Percentiles rank a stretch among this genome's conserved stretches.
These are phyloP conservation scores for Eulimnadia texana DNA, from an alignment of 1,140 invertebrate genomes.

Conservation along the genomic window DNA sequence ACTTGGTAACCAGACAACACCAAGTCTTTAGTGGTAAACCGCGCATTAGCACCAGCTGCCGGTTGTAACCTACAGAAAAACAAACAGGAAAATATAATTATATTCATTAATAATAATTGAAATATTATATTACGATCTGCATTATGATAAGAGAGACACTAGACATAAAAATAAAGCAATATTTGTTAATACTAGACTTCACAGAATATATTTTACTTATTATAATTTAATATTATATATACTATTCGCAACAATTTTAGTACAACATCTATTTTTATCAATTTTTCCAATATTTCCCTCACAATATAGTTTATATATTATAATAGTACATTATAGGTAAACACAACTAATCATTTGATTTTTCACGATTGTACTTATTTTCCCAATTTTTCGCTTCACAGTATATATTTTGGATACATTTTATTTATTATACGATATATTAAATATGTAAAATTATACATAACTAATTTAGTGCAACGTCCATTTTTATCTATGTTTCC, in stretches of 20 bases:
- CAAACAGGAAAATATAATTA: constrained; percentile 12
- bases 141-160: too few species aligned
- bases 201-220: too few species aligned
- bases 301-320: not conserved
- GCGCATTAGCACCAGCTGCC: constrained; percentile 23
- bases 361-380: too few species aligned
- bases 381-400: too few species aligned
- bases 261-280: not conserved
- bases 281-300: not conserved
- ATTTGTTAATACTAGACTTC: too few species aligned
- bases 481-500: not conserved
- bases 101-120: not conserved
- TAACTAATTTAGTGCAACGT: too few species aligned
- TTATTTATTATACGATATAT: not conserved
- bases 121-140: too few species aligned
- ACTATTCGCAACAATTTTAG: not conserved
- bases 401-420: too few species aligned
- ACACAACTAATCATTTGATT: too few species aligned
- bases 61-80: constrained; percentile 36
- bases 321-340: too few species aligned
- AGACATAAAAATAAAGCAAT: too few species aligned
- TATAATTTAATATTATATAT: not conserved
- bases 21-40: constrained; percentile 24
- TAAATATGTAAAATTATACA: not conserved
- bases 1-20: constrained; percentile 26